Base-by-base conservation (phyloP, 2,888 invertebrate species). In the Hirtodrosophila histrioides region DNA sequence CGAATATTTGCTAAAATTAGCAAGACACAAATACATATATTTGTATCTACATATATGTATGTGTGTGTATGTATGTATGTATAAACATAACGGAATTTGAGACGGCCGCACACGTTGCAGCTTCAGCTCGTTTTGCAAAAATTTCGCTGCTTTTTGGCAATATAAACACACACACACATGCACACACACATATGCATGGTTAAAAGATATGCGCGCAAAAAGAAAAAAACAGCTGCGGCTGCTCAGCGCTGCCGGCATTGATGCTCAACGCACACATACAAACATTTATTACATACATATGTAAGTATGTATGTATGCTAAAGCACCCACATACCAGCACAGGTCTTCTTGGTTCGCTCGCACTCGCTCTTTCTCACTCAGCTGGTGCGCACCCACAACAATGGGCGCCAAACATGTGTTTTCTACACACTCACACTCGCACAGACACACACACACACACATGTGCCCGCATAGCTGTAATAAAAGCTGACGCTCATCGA, bases 351-450 rank as follows among this genome's bases (percentile, higher is more conserved):
- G 50, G 83, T 85, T 82, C 68, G 56, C 51, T 87, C 87, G 79
- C 64, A 87, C 85, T 85, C 73, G 73, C 82, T 78, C 68, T 68
- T 66, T 60, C 75, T 33, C 75, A 85, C 87, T 69, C 82, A 82
- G 82, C 82, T 82, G 82, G 71, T 69, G 31, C 31, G 76, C 58
- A 62, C 75, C 62, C 58, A 75, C 75, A 74, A 75, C 67, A 75
- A 50, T 60, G 77, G 82, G 82, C 82, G 82, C 82, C 79, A 85
- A 82, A 82, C 82, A 82, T 87, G 88, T 82, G 82, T 82, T 78
- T 82, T 70, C 60, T 65, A 76, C 67, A 76, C 62, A 62, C 70
- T 50, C 60, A 64, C 48, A n/a, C n/a, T n/a, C n/a, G n/a, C n/a
- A n/a, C n/a, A n/a, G n/a, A 76, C 67, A 76, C 62, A 62, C 70